Evolutionary conservation across 2,888 invertebrate species (phyloP).

Genomic region (Nasonovia ribisnigri): DNA sequence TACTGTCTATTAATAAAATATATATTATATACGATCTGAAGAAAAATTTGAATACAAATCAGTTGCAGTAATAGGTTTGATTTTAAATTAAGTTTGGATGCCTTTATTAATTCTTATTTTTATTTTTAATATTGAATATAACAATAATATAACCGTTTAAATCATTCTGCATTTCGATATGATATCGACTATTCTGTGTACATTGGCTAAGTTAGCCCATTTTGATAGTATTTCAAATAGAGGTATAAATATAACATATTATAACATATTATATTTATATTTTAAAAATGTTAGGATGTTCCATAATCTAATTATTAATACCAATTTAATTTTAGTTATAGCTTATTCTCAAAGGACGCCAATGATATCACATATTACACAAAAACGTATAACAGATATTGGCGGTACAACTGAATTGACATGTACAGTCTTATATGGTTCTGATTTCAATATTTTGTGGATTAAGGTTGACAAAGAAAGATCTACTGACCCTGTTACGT

Average conservation of each 20-base stretch:
- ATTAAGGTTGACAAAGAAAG: slow-evolving; percentile 76
- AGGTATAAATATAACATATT: not conserved
- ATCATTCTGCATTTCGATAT: no score
- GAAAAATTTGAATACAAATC: no score
- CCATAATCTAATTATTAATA: not conserved
- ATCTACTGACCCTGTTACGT: slow-evolving; percentile 80
- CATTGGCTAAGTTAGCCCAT: no score
- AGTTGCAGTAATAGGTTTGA: no score
- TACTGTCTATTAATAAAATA: no score
- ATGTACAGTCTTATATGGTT: slow-evolving; percentile 90
- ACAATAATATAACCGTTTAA: no score
- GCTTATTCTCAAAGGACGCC: slow-evolving; percentile 81
- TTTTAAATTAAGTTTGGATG: no score
- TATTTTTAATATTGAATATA: no score
- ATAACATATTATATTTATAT: not conserved
- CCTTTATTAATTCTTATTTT: no score
- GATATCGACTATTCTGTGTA: no score
- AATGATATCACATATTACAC: slow-evolving; percentile 91
- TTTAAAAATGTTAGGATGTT: not conserved
- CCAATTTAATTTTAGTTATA: slow-evolving; percentile 70
- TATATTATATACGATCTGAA: no score
- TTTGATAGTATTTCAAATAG: no score
- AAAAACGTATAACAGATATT: slow-evolving; percentile 91
- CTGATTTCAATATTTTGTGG: slow-evolving; percentile 90
- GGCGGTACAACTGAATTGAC: slow-evolving; percentile 89